phyloP scores from a whole-genome alignment of 1,140 invertebrate species.

The Belonocnema kinseyi region DNA sequence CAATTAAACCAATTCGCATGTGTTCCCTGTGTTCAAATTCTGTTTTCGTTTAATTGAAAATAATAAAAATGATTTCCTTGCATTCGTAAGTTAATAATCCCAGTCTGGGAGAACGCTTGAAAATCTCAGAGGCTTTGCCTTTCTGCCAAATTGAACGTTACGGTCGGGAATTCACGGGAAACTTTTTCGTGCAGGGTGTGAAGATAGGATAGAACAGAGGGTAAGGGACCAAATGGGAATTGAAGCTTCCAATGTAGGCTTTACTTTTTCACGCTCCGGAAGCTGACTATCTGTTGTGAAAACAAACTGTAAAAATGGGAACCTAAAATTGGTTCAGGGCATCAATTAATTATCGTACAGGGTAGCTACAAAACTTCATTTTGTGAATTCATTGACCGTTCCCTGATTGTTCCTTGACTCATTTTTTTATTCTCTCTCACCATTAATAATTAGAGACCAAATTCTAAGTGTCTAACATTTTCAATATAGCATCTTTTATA shows the following conservation, averaged over 20 bases:
- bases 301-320: constrained; percentile 7
- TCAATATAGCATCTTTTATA: too few relatives aligned
- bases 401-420: too few relatives aligned
- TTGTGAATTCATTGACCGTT: too few relatives aligned
- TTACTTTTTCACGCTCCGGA: constrained; percentile 26
- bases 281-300: constrained; percentile 11
- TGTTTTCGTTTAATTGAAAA: constrained; percentile 2
- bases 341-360: background rate
- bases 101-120: constrained; percentile 10
- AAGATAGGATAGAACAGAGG: constrained; percentile 30
- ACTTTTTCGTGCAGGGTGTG: constrained; percentile 29
- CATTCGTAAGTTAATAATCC: constrained; percentile 19
- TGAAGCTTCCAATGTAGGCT: constrained; percentile 37
- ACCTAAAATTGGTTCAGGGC: background rate
- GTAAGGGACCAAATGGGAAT: constrained; percentile 42
- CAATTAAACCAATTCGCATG: too few relatives aligned
- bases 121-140: constrained; percentile 36
- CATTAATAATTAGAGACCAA: too few relatives aligned
- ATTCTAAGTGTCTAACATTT: too few relatives aligned
- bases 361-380: too few relatives aligned
- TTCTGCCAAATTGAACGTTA: constrained; percentile 42
- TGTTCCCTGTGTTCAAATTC: too few relatives aligned
- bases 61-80: constrained; percentile 1
- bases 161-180: constrained; percentile 32
- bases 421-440: too few relatives aligned